Evolutionary conservation across 2,888 invertebrate genomes (phyloP).

Genomic region (Lasioglossum calceatum): DNA sequence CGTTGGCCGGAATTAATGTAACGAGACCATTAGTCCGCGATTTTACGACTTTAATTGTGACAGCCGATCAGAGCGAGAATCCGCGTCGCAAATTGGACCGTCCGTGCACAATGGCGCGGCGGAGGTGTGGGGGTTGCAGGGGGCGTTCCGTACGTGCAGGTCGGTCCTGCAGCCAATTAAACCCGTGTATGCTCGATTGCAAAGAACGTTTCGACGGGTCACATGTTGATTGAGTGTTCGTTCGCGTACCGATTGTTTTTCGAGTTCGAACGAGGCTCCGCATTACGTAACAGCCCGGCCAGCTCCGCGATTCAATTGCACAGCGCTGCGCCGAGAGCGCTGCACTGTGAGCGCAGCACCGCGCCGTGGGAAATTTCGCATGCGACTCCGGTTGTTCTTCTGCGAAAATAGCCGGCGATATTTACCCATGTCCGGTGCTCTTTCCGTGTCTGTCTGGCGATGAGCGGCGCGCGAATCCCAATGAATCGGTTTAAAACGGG

Average conservation of each 20-base stretch:
- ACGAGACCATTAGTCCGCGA: slow-evolving; percentile 75
- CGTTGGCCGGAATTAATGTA: slow-evolving; percentile 71
- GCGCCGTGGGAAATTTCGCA: slow-evolving; percentile 48
- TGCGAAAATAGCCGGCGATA: slow-evolving; percentile 26
- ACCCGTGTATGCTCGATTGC: slow-evolving; percentile 55
- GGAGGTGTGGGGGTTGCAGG: neutral
- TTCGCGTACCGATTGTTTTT: slow-evolving; percentile 51
- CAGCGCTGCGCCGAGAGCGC: neutral
- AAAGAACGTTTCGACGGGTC: slow-evolving; percentile 54
- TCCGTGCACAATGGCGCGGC: slow-evolving; percentile 55
- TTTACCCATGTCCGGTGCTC: slow-evolving; percentile 6
- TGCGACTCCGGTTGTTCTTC: slow-evolving; percentile 31
- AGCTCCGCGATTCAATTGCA: slow-evolving; percentile 37
- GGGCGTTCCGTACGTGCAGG: slow-evolving; percentile 58
- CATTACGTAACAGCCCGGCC: slow-evolving; percentile 39
- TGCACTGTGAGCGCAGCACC: neutral
- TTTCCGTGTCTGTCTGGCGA: neutral
- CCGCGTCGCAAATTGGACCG: slow-evolving; percentile 69
- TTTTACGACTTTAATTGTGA: slow-evolving; percentile 78
- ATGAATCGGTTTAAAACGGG: neutral
- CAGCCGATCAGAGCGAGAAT: slow-evolving; percentile 62
- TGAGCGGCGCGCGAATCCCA: neutral
- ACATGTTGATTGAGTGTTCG: slow-evolving; percentile 56
- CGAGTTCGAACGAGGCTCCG: slow-evolving; percentile 41
- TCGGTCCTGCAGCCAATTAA: slow-evolving; percentile 65